Evolutionary conservation across 2,797 vertebrate species (phyloP).

Genomic region (Galaxias olidus): DNA sequence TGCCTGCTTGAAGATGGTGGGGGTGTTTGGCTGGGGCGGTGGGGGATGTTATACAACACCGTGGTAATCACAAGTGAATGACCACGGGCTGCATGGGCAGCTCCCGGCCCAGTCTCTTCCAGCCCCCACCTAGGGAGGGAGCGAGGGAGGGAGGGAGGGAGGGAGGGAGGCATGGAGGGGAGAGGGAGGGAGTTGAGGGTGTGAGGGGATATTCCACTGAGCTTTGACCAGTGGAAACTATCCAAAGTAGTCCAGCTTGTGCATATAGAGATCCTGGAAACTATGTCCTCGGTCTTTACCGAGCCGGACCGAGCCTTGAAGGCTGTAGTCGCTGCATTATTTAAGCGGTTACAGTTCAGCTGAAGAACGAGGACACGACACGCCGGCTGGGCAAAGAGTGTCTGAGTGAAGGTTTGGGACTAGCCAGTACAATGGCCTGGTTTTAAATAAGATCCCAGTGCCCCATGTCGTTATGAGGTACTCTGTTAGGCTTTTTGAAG

Average conservation of each 20-base stretch:
- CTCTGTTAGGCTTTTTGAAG: no score
- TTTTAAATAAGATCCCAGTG: no score
- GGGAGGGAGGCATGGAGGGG: slow-evolving; percentile 21
- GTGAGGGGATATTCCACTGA: slow-evolving; percentile 11
- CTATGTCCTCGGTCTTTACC: neutral
- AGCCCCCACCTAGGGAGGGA: neutral
- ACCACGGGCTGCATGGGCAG: neutral
- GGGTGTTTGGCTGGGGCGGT: slow-evolving; percentile 4
- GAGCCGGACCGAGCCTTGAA: neutral
- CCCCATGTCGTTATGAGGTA: no score
- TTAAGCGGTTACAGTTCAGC: no score
- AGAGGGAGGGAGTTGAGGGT: slow-evolving; percentile 3
- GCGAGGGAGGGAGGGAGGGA: slow-evolving; percentile 10
- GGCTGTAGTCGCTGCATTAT: neutral
- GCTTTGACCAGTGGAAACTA: slow-evolving; percentile 8
- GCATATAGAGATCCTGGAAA: neutral
- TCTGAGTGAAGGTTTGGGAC: no score
- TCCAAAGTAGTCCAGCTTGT: slow-evolving; percentile 5
- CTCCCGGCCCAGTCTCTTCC: no score
- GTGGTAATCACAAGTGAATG: slow-evolving; percentile 1
- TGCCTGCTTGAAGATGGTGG: slow-evolving; percentile 29
- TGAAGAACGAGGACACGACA: no score
- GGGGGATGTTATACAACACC: slow-evolving; percentile 5
- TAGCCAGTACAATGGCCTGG: no score
- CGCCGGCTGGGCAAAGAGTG: no score